Evolutionary conservation across 2,113 vertebrate genomes (phyloP).

Genomic region (Amblyopsis rosae): DNA sequence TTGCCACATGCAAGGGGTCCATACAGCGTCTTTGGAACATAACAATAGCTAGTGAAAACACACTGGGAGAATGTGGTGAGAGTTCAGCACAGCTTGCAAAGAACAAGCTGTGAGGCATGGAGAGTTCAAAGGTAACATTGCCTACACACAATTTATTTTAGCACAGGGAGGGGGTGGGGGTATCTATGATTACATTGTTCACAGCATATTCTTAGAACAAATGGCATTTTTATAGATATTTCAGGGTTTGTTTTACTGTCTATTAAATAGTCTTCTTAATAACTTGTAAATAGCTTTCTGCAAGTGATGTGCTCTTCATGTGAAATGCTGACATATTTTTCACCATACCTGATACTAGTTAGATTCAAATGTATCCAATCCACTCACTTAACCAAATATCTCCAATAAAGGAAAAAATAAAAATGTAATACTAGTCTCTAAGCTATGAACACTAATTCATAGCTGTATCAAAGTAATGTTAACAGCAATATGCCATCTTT

Average conservation of each 20-base stretch:
- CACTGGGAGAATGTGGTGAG: background rate
- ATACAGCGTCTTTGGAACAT: slow-evolving; percentile 37
- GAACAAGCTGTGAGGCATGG: background rate
- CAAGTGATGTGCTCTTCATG: background rate
- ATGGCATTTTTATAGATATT: no score
- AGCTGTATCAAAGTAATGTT: slow-evolving; percentile 8
- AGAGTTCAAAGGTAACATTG: background rate
- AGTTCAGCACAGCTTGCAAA: slow-evolving; percentile 2
- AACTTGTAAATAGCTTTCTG: background rate
- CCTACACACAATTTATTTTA: background rate
- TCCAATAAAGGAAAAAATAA: background rate
- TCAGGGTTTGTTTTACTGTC: background rate
- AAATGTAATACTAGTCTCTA: no score
- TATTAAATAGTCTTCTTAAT: background rate
- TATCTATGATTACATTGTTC: background rate
- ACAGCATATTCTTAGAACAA: slow-evolving; percentile 4
- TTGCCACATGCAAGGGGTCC: background rate
- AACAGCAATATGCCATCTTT: background rate
- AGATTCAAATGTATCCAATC: slow-evolving; percentile 7
- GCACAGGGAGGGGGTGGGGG: background rate
- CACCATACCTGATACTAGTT: background rate
- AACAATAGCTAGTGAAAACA: slow-evolving; percentile 5
- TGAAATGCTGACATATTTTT: background rate
- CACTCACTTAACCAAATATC: slow-evolving; percentile 11
- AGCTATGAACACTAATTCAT: no score